Percentiles rank a stretch among this genome's conserved stretches.
phyloP scores from a whole-genome alignment of 2,113 vertebrate genomes.

The Pedetes capensis region DNA sequence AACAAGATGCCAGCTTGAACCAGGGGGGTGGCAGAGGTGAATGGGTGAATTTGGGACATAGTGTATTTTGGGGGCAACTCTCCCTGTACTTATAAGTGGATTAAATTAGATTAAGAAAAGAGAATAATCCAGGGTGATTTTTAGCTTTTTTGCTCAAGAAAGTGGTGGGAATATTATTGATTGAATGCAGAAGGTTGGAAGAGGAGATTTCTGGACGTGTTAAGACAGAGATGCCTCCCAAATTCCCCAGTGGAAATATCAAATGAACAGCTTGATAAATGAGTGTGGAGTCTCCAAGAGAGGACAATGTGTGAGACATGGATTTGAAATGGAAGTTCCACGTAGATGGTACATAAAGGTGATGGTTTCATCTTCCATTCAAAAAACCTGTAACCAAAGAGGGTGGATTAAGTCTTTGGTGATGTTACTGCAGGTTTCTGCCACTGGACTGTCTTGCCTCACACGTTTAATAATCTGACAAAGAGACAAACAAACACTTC shows the following conservation, averaged over 20 bases:
- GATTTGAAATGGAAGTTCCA: background rate
- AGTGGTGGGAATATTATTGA: background rate
- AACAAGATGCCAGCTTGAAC: background rate
- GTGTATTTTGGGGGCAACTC: background rate
- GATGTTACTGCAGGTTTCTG: background rate
- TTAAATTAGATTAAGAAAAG: background rate
- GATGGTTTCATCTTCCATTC: background rate
- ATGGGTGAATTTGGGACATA: background rate
- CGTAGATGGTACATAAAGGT: background rate
- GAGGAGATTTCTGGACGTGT: background rate
- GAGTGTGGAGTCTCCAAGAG: background rate
- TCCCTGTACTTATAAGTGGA: background rate
- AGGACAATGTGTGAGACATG: background rate
- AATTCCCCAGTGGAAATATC: background rate
- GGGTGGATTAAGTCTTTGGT: background rate
- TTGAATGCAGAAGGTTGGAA: background rate
- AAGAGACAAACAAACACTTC: background rate
- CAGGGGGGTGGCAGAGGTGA: background rate
- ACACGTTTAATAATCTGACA: background rate
- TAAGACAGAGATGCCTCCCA: background rate
- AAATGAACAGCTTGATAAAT: background rate
- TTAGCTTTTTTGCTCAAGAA: background rate
- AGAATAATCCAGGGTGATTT: background rate
- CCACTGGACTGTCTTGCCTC: no score
- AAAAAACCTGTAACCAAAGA: background rate